A percentile compares a stretch with the other conserved stretches of the same genome.
phyloP scores from a whole-genome alignment of 2,888 invertebrate genomes.

The Ophioninae sp. region DNA sequence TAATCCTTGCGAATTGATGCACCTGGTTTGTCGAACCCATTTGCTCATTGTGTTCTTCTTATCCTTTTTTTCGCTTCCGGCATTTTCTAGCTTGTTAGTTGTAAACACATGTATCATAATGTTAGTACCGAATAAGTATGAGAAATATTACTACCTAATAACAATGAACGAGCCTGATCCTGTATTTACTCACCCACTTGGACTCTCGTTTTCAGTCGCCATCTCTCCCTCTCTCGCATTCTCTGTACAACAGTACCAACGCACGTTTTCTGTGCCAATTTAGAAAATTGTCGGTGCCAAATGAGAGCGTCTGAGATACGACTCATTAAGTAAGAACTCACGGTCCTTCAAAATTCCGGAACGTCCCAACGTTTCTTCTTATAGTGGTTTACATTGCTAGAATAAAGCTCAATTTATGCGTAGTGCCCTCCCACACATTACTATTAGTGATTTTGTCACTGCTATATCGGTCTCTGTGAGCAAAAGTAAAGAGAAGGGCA shows the following conservation, averaged over 20 bases:
- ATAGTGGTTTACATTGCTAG: slow-evolving; percentile 63
- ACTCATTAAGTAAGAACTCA: slow-evolving; percentile 73
- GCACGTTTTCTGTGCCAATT: slow-evolving; percentile 72
- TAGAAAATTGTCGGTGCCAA: slow-evolving; percentile 73
- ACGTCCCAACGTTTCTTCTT: slow-evolving; percentile 61
- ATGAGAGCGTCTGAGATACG: slow-evolving; percentile 69
- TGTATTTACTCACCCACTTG: too few species aligned
- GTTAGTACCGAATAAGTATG: too few species aligned
- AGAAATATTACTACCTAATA: too few species aligned
- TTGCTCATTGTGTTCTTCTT: slow-evolving; percentile 44
- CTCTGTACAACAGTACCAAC: slow-evolving; percentile 32
- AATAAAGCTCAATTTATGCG: slow-evolving; percentile 59
- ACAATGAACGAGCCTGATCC: background rate
- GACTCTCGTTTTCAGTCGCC: slow-evolving; percentile 3
- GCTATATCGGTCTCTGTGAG: slow-evolving; percentile 24
- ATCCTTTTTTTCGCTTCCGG: background rate
- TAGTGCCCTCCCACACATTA: slow-evolving; percentile 18
- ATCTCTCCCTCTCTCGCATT: slow-evolving; percentile 24
- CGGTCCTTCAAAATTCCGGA: slow-evolving; percentile 65
- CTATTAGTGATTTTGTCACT: slow-evolving; percentile 9
- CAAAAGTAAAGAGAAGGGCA: background rate
- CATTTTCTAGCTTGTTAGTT: too few species aligned
- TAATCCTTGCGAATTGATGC: too few species aligned
- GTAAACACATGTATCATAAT: too few species aligned
- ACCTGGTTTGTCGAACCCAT: slow-evolving; percentile 59